Conservation (phyloP, 2,113 vertebrate species). For the Oceanites oceanicus region DNA sequence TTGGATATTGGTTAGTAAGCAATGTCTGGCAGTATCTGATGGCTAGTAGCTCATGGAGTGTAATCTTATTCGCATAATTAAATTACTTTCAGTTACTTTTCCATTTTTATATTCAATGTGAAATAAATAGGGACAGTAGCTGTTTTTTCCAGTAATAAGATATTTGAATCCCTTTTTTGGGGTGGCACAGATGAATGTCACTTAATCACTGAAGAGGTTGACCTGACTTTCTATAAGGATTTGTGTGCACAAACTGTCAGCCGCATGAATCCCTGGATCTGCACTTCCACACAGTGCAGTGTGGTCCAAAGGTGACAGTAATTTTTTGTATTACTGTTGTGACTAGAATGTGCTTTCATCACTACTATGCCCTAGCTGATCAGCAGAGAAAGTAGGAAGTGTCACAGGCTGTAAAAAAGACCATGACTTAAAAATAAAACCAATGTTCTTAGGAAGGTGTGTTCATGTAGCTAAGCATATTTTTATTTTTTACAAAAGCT, state of each 20-base stretch:
- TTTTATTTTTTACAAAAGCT: background rate
- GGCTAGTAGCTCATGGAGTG: background rate
- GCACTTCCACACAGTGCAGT: background rate
- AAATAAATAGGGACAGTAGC: background rate
- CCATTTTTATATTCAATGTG: background rate
- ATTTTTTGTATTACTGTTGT: background rate
- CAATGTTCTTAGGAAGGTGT: background rate
- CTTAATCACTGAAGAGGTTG: background rate
- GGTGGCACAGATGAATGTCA: background rate
- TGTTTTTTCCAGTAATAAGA: background rate
- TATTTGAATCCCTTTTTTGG: background rate
- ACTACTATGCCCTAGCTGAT: background rate
- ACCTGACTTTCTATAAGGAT: background rate
- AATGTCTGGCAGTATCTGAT: background rate
- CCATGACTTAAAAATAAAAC: background rate
- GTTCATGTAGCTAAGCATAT: background rate
- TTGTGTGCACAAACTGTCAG: background rate
- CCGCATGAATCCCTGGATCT: background rate
- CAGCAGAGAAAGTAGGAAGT: background rate
- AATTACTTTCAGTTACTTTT: constrained; percentile 3
- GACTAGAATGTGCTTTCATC: background rate
- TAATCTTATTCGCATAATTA: background rate
- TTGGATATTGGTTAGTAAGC: background rate
- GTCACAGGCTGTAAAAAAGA: background rate
- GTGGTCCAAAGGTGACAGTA: background rate